Base-by-base conservation (phyloP, 1,140 invertebrate species). In the Penaeus indicus region DNA sequence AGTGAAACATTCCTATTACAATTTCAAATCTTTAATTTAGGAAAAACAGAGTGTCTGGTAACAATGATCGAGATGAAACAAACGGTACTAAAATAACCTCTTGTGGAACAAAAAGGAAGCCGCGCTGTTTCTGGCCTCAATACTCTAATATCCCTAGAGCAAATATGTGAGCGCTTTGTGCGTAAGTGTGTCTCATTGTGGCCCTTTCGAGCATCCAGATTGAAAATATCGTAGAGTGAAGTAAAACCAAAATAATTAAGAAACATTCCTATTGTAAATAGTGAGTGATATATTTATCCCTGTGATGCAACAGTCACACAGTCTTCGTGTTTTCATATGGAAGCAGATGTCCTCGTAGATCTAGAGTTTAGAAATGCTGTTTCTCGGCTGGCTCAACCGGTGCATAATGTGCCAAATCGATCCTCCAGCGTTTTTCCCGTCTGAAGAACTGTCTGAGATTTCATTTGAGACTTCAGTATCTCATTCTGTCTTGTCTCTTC, bases 231-330 rank as follows among this genome's bases (percentile, higher is more conserved):
- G 5, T 11, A 54, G 54, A n/a, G n/a, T 75, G 72, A 75, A 22
- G 10, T 75, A 75, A 75, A 75, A 75, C 72, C 72, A 75, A 75
- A n/a, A 75, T 32, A 19, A 27, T 75, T 22, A 75, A 75, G 11
- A 54, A 75, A 32, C 25, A 75, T 75, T 75, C 72, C 72, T 75
- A 75, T 75, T 75, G 72, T 75, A n/a, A n/a, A 32, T 75, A 75
- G 72, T 32, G 18, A 18, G 18, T 8, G 42, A 27, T 75, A 38
- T 38, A 32, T 27, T 75, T 75, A 75, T 21, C 27, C 72, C 72
- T 32, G 72, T 75, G 72, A 75, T 75, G 72, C 72, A 27, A 75
- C 25, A 75, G 38, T n/a, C n/a, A 27, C 42, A 25, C 42, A 75
- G 54, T 54, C 42, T 75, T 75, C n/a, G 72, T 75, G 38, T 27